A percentile compares a stretch with the other conserved stretches of the same genome.
Evolutionary conservation across 2,797 vertebrate genomes (phyloP).

Genomic region (Platalea minor): DNA sequence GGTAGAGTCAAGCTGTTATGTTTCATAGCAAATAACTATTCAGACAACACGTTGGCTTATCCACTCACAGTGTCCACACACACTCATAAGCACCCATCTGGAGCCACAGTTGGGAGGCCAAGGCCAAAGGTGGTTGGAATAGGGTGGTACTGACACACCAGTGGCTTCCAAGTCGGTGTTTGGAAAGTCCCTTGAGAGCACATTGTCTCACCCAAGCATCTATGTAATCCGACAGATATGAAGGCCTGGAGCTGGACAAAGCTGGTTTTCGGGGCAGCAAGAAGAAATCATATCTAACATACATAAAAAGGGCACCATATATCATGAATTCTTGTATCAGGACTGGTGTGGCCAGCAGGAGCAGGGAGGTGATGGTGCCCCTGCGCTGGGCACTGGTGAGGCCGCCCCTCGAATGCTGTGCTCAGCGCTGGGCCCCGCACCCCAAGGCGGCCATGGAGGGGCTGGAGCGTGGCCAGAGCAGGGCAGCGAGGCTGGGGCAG

Average conservation of each 20-base stretch:
- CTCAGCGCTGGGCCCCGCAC: too few species aligned
- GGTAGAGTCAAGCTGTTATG: neutral
- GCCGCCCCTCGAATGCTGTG: rapidly evolving
- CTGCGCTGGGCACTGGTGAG: neutral
- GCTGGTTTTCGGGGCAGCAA: neutral
- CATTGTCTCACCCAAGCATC: neutral
- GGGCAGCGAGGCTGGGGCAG: too few species aligned
- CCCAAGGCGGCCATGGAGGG: too few species aligned
- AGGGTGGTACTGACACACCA: neutral
- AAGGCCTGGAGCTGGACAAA: neutral
- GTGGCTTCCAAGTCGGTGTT: neutral
- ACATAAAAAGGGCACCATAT: neutral
- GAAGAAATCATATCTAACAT: neutral
- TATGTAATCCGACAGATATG: too few species aligned
- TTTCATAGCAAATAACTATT: neutral
- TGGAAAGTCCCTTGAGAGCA: neutral
- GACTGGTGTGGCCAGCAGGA: neutral
- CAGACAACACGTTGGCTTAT: neutral
- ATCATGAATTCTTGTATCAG: neutral
- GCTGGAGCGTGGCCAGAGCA: too few species aligned
- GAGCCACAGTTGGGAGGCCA: neutral
- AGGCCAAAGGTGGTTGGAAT: neutral
- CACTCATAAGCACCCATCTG: neutral
- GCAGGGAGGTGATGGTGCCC: rapidly evolving
- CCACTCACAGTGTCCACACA: neutral